These are phyloP conservation scores for Lophotis ruficrista DNA, from an alignment of 2,113 vertebrate genomes.

Conservation along the genomic window DNA sequence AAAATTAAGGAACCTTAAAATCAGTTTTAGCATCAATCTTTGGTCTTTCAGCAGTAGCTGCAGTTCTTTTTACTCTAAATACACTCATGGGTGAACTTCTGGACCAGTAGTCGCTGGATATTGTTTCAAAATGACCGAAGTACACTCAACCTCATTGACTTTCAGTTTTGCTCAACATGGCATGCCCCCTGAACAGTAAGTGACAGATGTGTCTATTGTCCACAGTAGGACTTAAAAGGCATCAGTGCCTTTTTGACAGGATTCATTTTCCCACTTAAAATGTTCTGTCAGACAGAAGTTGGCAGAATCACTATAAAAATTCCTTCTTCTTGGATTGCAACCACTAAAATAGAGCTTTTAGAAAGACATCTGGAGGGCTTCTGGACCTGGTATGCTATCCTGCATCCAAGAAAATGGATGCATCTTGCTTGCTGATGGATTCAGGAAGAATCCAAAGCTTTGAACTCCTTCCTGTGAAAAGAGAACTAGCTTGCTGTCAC, in stretches of 20 bases:
- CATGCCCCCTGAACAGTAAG: not conserved
- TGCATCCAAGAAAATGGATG: not conserved
- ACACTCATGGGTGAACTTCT: not conserved
- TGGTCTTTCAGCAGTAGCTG: not conserved
- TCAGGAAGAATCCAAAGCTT: not conserved
- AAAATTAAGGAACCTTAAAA: not conserved
- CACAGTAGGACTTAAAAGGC: conserved; percentile 52
- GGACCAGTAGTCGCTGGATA: not conserved
- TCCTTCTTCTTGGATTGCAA: not conserved
- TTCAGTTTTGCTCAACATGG: conserved; percentile 40
- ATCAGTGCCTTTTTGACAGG: conserved; percentile 54
- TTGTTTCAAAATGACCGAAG: conserved; percentile 28
- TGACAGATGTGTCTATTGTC: conserved; percentile 53
- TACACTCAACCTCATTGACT: conserved; percentile 31
- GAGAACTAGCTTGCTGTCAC: not conserved
- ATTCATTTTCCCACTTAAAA: conserved; percentile 54
- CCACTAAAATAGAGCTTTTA: not conserved
- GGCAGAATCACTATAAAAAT: not conserved
- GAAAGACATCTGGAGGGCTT: not conserved
- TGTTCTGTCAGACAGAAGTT: conserved; percentile 30
- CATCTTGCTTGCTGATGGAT: not conserved
- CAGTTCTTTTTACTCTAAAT: not conserved
- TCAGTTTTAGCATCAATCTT: not conserved
- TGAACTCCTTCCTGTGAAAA: not conserved
- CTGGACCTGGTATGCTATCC: not conserved